phyloP scores from a whole-genome alignment of 64 coral and sea anemone species.

The Trachythela sp. region DNA sequence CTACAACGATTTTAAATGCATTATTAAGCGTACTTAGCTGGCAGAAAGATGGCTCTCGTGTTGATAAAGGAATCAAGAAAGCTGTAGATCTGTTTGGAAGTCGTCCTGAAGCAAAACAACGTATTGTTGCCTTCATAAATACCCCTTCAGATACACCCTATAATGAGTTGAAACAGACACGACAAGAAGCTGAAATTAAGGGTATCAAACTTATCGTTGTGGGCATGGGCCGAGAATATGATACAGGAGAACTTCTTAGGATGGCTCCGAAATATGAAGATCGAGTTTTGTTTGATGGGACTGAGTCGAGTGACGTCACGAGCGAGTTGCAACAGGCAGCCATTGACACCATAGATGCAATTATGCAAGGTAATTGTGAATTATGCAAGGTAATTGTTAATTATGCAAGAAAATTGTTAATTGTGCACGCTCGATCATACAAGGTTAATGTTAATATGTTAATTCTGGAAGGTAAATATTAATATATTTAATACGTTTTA shows the following conservation, averaged over 20 bases:
- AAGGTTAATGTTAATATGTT: no score
- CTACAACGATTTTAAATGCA: background rate
- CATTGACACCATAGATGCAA: background rate
- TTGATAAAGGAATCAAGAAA: background rate
- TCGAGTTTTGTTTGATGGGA: background rate
- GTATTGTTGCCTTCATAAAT: background rate
- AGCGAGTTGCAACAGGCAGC: background rate
- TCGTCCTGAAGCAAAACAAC: background rate
- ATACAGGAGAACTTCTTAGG: background rate
- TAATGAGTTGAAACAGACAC: background rate
- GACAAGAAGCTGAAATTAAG: background rate
- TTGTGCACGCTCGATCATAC: no score
- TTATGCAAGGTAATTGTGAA: slow-evolving; percentile 1
- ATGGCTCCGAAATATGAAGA: no score
- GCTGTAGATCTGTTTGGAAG: background rate
- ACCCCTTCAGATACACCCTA: background rate
- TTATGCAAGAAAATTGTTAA: no score
- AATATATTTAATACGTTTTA: no score
- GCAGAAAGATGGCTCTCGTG: background rate
- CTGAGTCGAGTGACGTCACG: background rate
- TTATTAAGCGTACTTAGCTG: background rate
- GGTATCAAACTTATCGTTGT: background rate
- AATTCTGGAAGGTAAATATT: no score
- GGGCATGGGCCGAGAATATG: background rate
- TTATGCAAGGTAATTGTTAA: no score